These are phyloP conservation scores for Lerista edwardsae DNA, from an alignment of 2,797 vertebrate species.

Conservation along the genomic window DNA sequence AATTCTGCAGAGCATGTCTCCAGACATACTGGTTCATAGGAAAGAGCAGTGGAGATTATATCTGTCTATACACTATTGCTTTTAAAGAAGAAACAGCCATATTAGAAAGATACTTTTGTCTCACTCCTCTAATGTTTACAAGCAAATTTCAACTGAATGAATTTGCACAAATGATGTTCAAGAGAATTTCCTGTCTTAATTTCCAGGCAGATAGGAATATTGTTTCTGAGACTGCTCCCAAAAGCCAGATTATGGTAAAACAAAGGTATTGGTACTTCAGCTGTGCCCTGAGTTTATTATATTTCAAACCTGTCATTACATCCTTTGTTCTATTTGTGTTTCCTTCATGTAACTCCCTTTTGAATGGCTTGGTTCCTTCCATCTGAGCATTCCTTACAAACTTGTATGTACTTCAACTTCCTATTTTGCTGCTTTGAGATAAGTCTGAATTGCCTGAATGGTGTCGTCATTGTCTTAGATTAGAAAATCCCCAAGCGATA, in stretches of 20 bases:
- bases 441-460: not conserved
- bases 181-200: not conserved
- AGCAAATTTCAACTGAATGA: too few relatives aligned
- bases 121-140: not conserved
- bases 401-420: not conserved
- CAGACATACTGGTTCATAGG: too few relatives aligned
- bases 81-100: too few relatives aligned
- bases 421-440: not conserved
- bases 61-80: too few relatives aligned
- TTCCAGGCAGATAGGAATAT: not conserved
- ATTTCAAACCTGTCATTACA: not conserved
- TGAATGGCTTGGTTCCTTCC: not conserved
- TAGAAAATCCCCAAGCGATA: not conserved
- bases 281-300: not conserved
- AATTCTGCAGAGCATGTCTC: too few relatives aligned
- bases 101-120: not conserved
- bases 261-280: not conserved
- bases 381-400: not conserved
- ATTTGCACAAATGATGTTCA: not conserved
- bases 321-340: not conserved
- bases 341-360: not conserved
- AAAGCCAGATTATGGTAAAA: not conserved
- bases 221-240: not conserved
- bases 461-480: not conserved
- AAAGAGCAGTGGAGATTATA: too few relatives aligned